Evolutionary conservation across 2,888 invertebrate species (phyloP).

Genomic region (Drosophila ochracea): DNA sequence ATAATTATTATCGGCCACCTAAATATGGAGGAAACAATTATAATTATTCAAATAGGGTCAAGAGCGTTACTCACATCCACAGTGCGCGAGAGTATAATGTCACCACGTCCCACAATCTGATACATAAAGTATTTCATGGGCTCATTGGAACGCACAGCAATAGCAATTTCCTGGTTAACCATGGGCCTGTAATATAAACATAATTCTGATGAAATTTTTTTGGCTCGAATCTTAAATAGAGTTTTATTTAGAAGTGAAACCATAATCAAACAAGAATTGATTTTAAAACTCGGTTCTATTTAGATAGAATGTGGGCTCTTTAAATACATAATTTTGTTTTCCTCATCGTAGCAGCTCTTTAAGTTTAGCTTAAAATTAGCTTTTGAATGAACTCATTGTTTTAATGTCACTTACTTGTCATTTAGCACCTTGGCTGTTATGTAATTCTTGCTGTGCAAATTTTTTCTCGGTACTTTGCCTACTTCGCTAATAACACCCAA

Average conservation of each 20-base stretch:
- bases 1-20: slow-evolving; percentile 81
- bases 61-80: slow-evolving; percentile 86
- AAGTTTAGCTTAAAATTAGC: not conserved
- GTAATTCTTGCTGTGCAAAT: slow-evolving; percentile 77
- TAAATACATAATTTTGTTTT: not conserved
- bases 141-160: slow-evolving; percentile 91
- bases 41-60: not conserved
- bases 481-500: slow-evolving; percentile 88
- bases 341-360: not conserved
- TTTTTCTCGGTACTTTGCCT: slow-evolving; percentile 83
- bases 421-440: slow-evolving; percentile 86
- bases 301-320: not conserved
- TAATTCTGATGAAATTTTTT: not conserved
- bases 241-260: slow-evolving; percentile 26
- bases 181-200: slow-evolving; percentile 84
- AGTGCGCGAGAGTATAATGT: slow-evolving; percentile 92
- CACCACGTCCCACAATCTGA: slow-evolving; percentile 93
- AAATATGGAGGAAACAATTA: not conserved
- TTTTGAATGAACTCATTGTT: not conserved
- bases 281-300: not conserved
- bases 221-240: not conserved
- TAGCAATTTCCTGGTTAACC: slow-evolving; percentile 90
- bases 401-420: slow-evolving; percentile 85
- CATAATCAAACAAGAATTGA: not conserved
- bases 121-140: slow-evolving; percentile 92